phyloP scores from a whole-genome alignment of 2,797 vertebrate genomes.

The Gymnoscopelus microlampas region DNA sequence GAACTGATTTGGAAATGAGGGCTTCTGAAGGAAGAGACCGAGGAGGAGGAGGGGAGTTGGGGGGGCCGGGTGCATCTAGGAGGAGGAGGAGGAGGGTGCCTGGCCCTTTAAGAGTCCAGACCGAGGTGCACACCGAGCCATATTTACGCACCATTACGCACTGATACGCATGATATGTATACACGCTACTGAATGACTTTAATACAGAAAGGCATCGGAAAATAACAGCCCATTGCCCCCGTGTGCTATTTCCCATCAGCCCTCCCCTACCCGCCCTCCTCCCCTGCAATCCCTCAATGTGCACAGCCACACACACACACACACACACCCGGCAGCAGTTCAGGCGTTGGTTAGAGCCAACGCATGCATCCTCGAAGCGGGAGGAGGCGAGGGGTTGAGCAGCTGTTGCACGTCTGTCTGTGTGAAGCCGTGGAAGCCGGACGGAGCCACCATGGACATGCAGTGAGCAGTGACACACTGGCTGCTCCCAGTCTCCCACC shows the following conservation, averaged over 20 bases:
- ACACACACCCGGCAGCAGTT: slow-evolving; percentile 1
- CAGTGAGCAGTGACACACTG: slow-evolving; percentile 53
- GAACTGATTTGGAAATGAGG: slow-evolving; percentile 70
- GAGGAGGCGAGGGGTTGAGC: slow-evolving; percentile 21
- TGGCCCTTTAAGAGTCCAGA: slow-evolving; percentile 71
- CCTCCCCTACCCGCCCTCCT: neutral
- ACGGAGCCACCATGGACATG: slow-evolving; percentile 40
- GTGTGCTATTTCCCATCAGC: slow-evolving; percentile 14
- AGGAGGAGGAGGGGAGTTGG: neutral
- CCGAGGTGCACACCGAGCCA: slow-evolving; percentile 45
- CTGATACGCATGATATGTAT: slow-evolving; percentile 44
- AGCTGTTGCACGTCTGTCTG: slow-evolving; percentile 62
- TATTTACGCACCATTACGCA: slow-evolving; percentile 59
- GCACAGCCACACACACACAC: neutral
- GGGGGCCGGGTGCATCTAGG: slow-evolving; percentile 7
- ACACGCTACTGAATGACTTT: slow-evolving; percentile 42
- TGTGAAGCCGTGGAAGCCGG: slow-evolving; percentile 38
- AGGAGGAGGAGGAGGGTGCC: neutral
- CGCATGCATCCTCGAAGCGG: slow-evolving; percentile 8
- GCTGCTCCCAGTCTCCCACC: slow-evolving; percentile 72
- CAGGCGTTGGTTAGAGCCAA: slow-evolving; percentile 7
- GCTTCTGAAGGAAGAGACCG: neutral
- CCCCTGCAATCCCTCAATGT: slow-evolving; percentile 8
- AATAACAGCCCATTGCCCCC: slow-evolving; percentile 28
- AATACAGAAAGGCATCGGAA: slow-evolving; percentile 2